Evolutionary conservation across 2,113 vertebrate species (phyloP), one percentile per base, ranked within the genome.

Genomic region (Vidua chalybeata): DNA sequence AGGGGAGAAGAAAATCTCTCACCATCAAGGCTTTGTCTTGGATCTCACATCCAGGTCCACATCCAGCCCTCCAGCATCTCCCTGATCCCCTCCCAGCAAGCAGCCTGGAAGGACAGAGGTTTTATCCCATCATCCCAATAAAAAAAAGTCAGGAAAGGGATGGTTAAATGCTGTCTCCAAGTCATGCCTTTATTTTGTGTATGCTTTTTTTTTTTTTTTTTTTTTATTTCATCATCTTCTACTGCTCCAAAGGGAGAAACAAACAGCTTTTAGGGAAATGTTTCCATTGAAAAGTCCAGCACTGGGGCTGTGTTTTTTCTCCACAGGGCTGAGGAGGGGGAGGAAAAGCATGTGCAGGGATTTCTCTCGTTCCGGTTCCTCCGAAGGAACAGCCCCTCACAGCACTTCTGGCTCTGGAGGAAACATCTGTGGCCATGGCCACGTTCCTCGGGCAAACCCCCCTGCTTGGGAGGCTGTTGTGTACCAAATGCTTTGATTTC

Each of bases 401-500:
- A 80, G 93, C 88, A 72, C 61, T 78, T 64, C 20, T 92, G 75
- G 22, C 93, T 71, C 68, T 92, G 90, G 88, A 96, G 96, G 96
- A 97, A 97, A 97, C 96, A 97, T 97, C 96, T 97, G 96, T 77
- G 85, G 27, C 66, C 7, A 24, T 75, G 83, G 73, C 93, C 85
- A 75, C 3, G 52, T 67, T 92, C 48, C 79, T 68, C 0, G 6
- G 76, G 85, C 92, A 95, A 93, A 93, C 69, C 49, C 62, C 88
- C 88, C 64, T 89, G 56, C 1, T 2, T 52, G 68, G 79, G n/a
- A 84, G 68, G 83, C 56, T 67, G 43, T 35, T 82, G 77, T 51
- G 79, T 77, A 48, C 22, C 19, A 4, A 96, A 88, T 17, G 76
- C 92, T 84, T 95, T 86, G 72, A 87, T 96, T 96, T 97, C 94